Evolutionary conservation across 2,113 vertebrate species (phyloP), one percentile per base, ranked within the genome.

Genomic region (Sporophila hypoxantha): DNA sequence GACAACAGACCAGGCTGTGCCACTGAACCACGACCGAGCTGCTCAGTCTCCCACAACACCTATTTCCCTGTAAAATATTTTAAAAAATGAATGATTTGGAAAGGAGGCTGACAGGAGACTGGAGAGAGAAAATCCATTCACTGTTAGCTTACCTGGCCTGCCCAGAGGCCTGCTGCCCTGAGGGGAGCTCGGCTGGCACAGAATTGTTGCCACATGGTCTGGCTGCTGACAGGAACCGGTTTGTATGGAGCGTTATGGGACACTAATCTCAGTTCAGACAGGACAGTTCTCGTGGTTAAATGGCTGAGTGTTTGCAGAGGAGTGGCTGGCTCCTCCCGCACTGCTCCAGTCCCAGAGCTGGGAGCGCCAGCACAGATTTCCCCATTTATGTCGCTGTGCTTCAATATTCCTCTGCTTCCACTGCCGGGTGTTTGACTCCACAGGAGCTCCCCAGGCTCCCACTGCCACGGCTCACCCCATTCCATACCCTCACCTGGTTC

Each of bases 401-500:
- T 19, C 0, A 3, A 39, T 3, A 0, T 23, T n/a, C 17, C n/a
- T 15, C 57, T 52, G 2, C 64, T 36, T 29, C 56, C 9, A 8
- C 3, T 12, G 62, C 32, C 2, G 2, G 5, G 42, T 1, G 32
- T 59, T 29, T 11, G 55, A 13, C 12, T 22, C 2, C 4, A 5
- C 0, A 1, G 3, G 39, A 65, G 50, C 64, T 55, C 49, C 12
- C 39, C 64, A 34, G 68, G 20, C 4, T n/a, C 44, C 18, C 50
- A 4, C 32, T 34, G 39, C 6, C 22, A 6, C 0, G 2, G 55
- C 55, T 59, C 59, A 5, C 71, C 20, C 7, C 6, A 0, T 3
- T 1, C 56, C 20, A 0, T 3, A n/a, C 53, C 10, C 0, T 12
- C 32, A 1, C 30, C 2, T 1, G 60, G 3, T 8, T 75, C 47